Evolutionary conservation across 2,888 invertebrate species (phyloP).

Genomic region (Epirrhoe alternata): DNA sequence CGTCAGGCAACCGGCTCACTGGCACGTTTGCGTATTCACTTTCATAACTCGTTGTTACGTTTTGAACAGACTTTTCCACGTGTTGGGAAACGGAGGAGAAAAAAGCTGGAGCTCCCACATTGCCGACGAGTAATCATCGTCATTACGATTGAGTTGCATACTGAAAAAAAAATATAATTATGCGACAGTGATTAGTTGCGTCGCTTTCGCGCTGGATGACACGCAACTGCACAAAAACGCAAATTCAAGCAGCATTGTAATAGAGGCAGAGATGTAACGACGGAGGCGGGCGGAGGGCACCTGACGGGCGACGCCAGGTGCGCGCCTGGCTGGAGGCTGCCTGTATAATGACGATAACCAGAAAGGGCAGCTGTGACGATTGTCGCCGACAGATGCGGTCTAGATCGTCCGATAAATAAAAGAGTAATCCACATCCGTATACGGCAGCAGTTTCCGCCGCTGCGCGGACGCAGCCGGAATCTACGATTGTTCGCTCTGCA

Average conservation of each 20-base stretch:
- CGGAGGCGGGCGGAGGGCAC: conserved; percentile 50
- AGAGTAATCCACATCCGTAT: conserved; percentile 78
- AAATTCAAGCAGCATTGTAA: conserved; percentile 34
- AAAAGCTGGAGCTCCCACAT: conserved; percentile 80
- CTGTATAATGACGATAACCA: conserved; percentile 67
- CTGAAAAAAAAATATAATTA: conserved; percentile 64
- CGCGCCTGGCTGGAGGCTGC: conserved; percentile 57
- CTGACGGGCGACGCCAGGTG: conserved; percentile 75
- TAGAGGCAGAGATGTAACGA: conserved; percentile 43
- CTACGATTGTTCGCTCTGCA: conserved; percentile 75
- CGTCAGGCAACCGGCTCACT: conserved; percentile 62
- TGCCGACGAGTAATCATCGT: conserved; percentile 72
- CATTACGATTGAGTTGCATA: conserved; percentile 62
- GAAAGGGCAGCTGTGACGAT: conserved; percentile 76
- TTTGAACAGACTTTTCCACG: conserved; percentile 75
- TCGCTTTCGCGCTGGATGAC: conserved; percentile 70
- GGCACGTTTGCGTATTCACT: conserved; percentile 75
- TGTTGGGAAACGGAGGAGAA: conserved; percentile 73
- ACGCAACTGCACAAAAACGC: conserved; percentile 58
- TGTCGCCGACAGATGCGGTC: conserved; percentile 81
- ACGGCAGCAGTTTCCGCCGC: conserved; percentile 75
- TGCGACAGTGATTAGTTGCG: conserved; percentile 66
- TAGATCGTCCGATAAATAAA: conserved; percentile 79
- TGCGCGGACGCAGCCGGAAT: conserved; percentile 73
- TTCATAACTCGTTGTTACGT: conserved; percentile 82